Evolutionary conservation across 2,888 invertebrate genomes (phyloP).

Genomic region (Herminia tarsipennalis): DNA sequence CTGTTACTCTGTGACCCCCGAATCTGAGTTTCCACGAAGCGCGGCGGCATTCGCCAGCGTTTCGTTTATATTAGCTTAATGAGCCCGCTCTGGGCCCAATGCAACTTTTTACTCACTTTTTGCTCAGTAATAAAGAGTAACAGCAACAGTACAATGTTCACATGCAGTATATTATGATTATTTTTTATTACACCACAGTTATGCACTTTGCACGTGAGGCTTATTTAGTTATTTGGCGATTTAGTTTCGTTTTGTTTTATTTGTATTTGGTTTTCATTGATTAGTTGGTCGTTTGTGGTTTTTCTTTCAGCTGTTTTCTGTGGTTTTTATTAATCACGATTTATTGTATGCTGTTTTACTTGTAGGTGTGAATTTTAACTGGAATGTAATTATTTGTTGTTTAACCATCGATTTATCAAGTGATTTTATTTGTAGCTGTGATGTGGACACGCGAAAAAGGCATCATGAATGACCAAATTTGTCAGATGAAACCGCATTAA

Average conservation of each 20-base stretch:
- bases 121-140: conserved; percentile 44
- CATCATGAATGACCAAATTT: too few relatives aligned
- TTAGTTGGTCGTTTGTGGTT: conserved; percentile 13
- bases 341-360: too few relatives aligned
- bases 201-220: conserved; percentile 30
- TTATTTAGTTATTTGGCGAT: conserved; percentile 36
- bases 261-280: conserved; percentile 11
- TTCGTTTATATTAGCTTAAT: conserved; percentile 77
- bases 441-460: too few relatives aligned
- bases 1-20: conserved; percentile 35
- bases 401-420: too few relatives aligned
- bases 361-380: too few relatives aligned
- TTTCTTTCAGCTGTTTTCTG: not conserved
- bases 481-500: too few relatives aligned
- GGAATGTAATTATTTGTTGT: too few relatives aligned
- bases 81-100: conserved; percentile 52
- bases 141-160: conserved; percentile 32
- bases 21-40: conserved; percentile 61
- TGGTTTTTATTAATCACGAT: not conserved
- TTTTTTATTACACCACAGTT: conserved; percentile 41
- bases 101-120: conserved; percentile 47
- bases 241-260: conserved; percentile 13
- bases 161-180: conserved; percentile 34
- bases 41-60: conserved; percentile 54
- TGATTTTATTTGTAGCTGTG: too few relatives aligned